Evolutionary conservation across 2,888 invertebrate species (phyloP).

Genomic region (Elysia crispata): DNA sequence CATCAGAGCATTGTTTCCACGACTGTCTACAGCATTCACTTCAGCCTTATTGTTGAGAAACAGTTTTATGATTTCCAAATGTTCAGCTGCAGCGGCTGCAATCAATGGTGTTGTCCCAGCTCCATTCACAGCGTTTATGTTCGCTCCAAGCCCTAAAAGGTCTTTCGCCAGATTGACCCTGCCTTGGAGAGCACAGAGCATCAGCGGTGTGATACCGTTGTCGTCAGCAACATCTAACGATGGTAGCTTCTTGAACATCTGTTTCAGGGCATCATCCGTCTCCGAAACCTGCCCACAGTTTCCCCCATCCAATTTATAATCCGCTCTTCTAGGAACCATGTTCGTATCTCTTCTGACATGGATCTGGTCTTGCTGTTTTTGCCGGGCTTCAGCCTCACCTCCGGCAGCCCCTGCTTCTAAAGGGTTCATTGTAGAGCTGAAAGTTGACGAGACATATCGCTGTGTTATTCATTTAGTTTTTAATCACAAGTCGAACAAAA

Average conservation of each 20-base stretch:
- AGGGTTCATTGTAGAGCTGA: too few relatives aligned
- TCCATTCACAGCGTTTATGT: conserved; percentile 33
- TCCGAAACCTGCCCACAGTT: neutral
- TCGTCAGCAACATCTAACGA: conserved; percentile 35
- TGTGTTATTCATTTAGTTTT: too few relatives aligned
- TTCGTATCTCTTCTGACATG: too few relatives aligned
- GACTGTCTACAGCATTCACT: conserved; percentile 38
- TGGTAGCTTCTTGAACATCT: conserved; percentile 9
- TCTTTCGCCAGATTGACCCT: conserved; percentile 6
- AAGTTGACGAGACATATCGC: too few relatives aligned
- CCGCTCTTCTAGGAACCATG: too few relatives aligned
- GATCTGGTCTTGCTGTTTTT: too few relatives aligned
- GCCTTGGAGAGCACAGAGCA: conserved; percentile 37
- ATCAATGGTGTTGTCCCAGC: conserved; percentile 40
- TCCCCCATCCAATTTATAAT: too few relatives aligned
- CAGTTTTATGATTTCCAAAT: conserved; percentile 14
- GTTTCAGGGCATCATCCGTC: conserved; percentile 23
- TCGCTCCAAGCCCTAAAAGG: conserved; percentile 54
- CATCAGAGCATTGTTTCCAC: conserved; percentile 43
- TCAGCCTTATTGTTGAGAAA: conserved; percentile 32
- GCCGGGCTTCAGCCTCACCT: too few relatives aligned
- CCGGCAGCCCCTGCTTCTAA: too few relatives aligned
- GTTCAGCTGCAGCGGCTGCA: conserved; percentile 37
- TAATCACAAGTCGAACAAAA: too few relatives aligned
- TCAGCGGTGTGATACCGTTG: conserved; percentile 40